phyloP scores from a whole-genome alignment of 2,797 vertebrate species.

The Prunella strophiata region DNA sequence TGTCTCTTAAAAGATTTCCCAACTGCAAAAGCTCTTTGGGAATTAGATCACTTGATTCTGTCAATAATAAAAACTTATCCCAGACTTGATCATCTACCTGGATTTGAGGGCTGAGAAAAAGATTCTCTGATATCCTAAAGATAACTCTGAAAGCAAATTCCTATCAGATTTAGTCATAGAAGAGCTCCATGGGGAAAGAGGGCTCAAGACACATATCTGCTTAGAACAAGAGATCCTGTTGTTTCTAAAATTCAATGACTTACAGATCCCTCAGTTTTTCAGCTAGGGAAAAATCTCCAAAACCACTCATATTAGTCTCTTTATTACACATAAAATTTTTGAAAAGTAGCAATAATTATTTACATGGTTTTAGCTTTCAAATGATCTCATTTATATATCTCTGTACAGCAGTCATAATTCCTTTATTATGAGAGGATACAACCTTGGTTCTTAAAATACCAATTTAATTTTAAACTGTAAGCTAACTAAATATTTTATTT shows the following conservation, averaged over 20 bases:
- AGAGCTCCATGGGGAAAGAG: background rate
- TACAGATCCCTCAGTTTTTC: background rate
- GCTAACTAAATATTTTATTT: background rate
- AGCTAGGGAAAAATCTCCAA: background rate
- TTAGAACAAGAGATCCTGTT: background rate
- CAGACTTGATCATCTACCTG: background rate
- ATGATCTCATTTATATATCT: background rate
- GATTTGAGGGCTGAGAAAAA: background rate
- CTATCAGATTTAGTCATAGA: background rate
- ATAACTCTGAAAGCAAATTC: background rate
- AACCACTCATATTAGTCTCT: background rate
- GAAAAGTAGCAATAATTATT: background rate
- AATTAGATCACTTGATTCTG: background rate
- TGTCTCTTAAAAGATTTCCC: background rate
- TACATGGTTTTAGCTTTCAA: background rate
- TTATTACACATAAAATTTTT: background rate
- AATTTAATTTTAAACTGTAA: background rate
- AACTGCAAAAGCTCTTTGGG: background rate
- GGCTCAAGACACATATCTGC: background rate
- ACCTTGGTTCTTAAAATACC: background rate
- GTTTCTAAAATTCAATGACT: background rate
- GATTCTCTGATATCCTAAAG: background rate
- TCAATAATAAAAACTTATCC: background rate
- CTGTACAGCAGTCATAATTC: background rate
- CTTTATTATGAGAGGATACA: background rate